Conservation (phyloP, 2,113 vertebrate genomes). For the Ptilorrhoa leucosticta region DNA sequence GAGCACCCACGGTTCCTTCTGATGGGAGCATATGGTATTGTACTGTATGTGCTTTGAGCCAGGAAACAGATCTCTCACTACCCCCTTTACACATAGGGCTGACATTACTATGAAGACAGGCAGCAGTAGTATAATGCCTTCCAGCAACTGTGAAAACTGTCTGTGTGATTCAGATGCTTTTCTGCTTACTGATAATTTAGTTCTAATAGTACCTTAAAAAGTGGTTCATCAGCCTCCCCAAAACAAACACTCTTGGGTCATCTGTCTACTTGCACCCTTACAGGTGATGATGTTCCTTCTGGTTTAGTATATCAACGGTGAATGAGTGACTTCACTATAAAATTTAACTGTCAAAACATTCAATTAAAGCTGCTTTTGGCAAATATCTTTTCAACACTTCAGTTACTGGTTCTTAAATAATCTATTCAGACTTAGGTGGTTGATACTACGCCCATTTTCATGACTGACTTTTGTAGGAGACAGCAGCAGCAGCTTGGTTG, state of each 20-base stretch:
- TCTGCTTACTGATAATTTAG: neutral
- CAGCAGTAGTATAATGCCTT: slow-evolving; percentile 32
- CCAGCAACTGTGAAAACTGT: slow-evolving; percentile 37
- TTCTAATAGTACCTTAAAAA: neutral
- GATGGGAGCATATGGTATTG: slow-evolving; percentile 58
- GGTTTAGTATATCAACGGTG: neutral
- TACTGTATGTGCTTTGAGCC: slow-evolving; percentile 7
- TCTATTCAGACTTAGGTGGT: neutral
- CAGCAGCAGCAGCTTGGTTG: neutral
- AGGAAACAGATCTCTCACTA: slow-evolving; percentile 44
- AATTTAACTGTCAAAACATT: neutral
- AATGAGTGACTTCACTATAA: neutral
- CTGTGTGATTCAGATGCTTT: neutral
- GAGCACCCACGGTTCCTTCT: slow-evolving; percentile 28
- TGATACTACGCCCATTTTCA: neutral
- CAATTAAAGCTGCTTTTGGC: neutral
- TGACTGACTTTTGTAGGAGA: neutral
- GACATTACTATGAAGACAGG: slow-evolving; percentile 52
- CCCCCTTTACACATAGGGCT: neutral
- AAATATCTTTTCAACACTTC: neutral
- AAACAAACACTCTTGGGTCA: neutral
- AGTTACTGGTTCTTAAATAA: neutral
- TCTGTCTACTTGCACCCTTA: neutral
- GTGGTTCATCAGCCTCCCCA: neutral
- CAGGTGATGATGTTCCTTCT: neutral